A percentile compares a stretch with the other conserved stretches of the same genome.
These are phyloP conservation scores for Natator depressus DNA, from an alignment of 2,113 vertebrate genomes.

Conservation along the genomic window DNA sequence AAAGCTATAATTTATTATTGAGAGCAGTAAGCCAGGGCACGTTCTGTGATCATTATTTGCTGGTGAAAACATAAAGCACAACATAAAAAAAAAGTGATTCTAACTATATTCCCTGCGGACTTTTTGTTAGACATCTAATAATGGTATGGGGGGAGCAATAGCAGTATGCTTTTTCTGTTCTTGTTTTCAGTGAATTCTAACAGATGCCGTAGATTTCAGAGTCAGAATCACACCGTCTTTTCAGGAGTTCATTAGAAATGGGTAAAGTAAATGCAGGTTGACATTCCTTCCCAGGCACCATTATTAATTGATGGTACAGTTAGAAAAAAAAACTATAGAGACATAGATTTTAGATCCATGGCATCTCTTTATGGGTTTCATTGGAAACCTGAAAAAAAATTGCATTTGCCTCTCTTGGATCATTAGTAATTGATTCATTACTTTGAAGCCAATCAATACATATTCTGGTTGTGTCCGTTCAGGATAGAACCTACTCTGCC, in stretches of 20 bases:
- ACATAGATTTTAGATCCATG: slow-evolving; percentile 6
- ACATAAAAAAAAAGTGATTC: neutral
- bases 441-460: slow-evolving; percentile 36
- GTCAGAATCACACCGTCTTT: neutral
- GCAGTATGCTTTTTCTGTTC: neutral
- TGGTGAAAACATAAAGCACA: slow-evolving; percentile 4
- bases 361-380: slow-evolving; percentile 29
- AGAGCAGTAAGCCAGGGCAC: neutral
- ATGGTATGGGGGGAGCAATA: neutral
- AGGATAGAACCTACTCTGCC: neutral
- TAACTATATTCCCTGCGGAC: neutral
- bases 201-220: neutral
- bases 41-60: slow-evolving; percentile 20
- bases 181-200: neutral
- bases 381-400: slow-evolving; percentile 24
- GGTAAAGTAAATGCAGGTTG: neutral
- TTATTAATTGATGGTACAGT: neutral
- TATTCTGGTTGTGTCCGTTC: slow-evolving; percentile 22
- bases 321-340: neutral
- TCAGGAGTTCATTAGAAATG: neutral
- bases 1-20: neutral
- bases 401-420: slow-evolving; percentile 35
- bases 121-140: neutral
- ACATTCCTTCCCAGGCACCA: neutral
- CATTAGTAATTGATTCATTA: slow-evolving; percentile 61